Conservation (phyloP, 2,797 vertebrate genomes). For the Hephaestus fuliginosus region DNA sequence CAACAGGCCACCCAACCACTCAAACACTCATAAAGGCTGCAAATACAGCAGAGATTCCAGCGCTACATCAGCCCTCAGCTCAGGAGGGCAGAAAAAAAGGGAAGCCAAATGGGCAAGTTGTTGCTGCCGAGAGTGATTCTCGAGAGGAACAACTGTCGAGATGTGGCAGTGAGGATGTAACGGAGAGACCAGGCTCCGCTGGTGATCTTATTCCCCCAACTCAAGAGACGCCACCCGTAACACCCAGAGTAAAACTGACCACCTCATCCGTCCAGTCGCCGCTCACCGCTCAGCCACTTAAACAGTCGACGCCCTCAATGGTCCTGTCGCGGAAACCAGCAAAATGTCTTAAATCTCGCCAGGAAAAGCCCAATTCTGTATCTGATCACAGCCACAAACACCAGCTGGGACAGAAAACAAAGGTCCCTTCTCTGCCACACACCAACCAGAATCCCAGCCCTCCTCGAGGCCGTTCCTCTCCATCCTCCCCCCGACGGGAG, state of each 20-base stretch:
- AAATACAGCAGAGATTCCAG: conserved; percentile 10
- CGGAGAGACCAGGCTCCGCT: conserved; percentile 72
- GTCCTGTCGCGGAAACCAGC: conserved; percentile 19
- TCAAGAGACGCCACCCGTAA: conserved; percentile 80
- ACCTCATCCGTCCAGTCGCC: conserved; percentile 78
- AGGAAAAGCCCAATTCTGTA: conserved; percentile 18
- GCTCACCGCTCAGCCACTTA: conserved; percentile 50
- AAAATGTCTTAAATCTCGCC: conserved; percentile 27
- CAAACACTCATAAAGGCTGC: conserved; percentile 25
- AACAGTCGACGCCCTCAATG: conserved; percentile 57
- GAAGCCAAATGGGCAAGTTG: conserved; percentile 7
- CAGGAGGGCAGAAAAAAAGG: conserved; percentile 4
- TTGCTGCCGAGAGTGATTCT: conserved; percentile 1
- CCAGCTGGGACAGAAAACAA: conserved; percentile 20
- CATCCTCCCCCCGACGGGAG: conserved; percentile 2
- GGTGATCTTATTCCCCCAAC: conserved; percentile 88
- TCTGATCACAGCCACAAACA: conserved; percentile 18
- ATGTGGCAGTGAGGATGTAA: conserved; percentile 5
- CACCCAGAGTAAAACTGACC: conserved; percentile 82
- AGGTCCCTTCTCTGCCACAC: neutral
- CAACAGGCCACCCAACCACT: conserved; percentile 1
- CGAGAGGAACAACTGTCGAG: neutral
- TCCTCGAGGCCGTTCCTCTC: neutral
- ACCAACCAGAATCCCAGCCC: neutral
- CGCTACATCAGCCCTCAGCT: conserved; percentile 17